phyloP scores from a whole-genome alignment of 2,888 invertebrate species.

The Lobophora halterata region DNA sequence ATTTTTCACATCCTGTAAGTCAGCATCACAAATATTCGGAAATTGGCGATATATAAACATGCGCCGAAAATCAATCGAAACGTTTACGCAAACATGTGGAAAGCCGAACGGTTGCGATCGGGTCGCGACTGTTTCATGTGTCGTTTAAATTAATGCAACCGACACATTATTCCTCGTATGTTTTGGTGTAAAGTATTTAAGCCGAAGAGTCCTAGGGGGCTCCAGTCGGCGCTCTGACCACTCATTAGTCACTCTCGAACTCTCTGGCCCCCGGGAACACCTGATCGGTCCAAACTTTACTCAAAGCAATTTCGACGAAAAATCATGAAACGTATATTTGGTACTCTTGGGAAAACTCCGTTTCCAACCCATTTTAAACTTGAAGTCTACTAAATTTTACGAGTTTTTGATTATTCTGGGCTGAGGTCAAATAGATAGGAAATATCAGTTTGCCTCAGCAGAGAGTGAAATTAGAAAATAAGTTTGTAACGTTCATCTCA shows the following conservation, averaged over 20 bases:
- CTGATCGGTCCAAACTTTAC: slow-evolving; percentile 48
- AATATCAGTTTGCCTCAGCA: no score
- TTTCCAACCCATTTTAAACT: slow-evolving; percentile 30
- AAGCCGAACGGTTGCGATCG: slow-evolving; percentile 12
- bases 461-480: no score
- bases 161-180: slow-evolving; percentile 12
- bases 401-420: slow-evolving; percentile 10
- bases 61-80: slow-evolving; percentile 28
- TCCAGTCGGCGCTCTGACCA: slow-evolving; percentile 52
- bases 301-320: slow-evolving; percentile 45
- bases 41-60: slow-evolving; percentile 44
- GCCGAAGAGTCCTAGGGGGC: slow-evolving; percentile 37
- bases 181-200: slow-evolving; percentile 43
- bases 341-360: slow-evolving; percentile 23
- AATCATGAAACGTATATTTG: slow-evolving; percentile 44
- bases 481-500: no score
- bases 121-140: slow-evolving; percentile 12
- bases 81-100: slow-evolving; percentile 26
- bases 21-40: slow-evolving; percentile 52
- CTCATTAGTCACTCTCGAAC: slow-evolving; percentile 55
- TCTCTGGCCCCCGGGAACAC: slow-evolving; percentile 39
- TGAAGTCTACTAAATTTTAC: slow-evolving; percentile 14
- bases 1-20: slow-evolving; percentile 53
- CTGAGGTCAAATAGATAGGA: slow-evolving; percentile 8
- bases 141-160: slow-evolving; percentile 19